Evolutionary conservation across 2,888 invertebrate species (phyloP), one percentile per base, ranked within the genome.

Genomic region (Rotaria macrura): DNA sequence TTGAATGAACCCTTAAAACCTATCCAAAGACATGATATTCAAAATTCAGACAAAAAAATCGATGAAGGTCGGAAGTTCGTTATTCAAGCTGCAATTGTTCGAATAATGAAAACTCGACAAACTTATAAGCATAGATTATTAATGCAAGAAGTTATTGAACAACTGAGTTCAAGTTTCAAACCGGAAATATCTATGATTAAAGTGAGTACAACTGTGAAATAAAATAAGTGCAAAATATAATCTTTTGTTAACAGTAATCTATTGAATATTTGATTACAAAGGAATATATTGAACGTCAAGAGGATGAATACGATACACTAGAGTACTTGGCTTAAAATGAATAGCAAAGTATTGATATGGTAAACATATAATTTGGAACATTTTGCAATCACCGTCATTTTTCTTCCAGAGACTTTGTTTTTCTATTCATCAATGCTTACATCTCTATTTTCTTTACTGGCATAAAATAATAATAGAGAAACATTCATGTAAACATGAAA

Each of bases 1-100:
- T 97, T 99, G 88, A 98, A 98, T 91, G 95, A 96, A 89, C 97
- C 97, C 85, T 94, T 99, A 93, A 98, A 98, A 92, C 95, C 96
- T 54, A 99, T 99, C 91, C 93, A 96, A 89, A 97, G 96, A 91
- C 94, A 96, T 88, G 99, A 99, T 91, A 96, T 96, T 90, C 97
- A 98, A 91, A 94, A 95, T 84, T 98, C 98, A 79, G 97, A 98
- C 92, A 97, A 97, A 91, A n/a, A 96, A 92, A 97, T 99, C 90
- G 99, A 99, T 90, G 99, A 99, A 91, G 99, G 99, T 92, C 93
- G 99, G 87, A 98, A 98, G 92, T 93, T 98, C 90, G 93, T 99
- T 88, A 98, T 99, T 90, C 95, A 93, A 92, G 93, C 93, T 55
- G 92, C 92, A 86, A 92, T 93, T 87, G 93, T 93, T 20, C 90